These are phyloP conservation scores for Carcina quercana DNA, from an alignment of 2,888 invertebrate genomes.

Conservation along the genomic window DNA sequence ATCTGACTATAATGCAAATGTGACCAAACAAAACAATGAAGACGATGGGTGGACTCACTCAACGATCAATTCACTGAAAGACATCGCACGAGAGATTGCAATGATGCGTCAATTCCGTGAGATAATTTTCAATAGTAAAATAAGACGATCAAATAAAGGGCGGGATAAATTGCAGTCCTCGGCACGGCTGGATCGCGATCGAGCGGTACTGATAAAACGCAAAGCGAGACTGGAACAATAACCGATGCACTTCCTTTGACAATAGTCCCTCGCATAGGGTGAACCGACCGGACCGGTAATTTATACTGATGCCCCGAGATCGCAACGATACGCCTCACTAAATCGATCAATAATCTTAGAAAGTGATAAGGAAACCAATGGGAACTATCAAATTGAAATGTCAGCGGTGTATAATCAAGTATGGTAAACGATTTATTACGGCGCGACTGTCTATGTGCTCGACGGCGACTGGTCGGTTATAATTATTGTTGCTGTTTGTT, in stretches of 20 bases:
- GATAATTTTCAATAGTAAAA: slow-evolving; percentile 56
- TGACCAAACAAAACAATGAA: too few species aligned
- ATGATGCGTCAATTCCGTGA: slow-evolving; percentile 32
- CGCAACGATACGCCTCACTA: slow-evolving; percentile 50
- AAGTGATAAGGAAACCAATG: slow-evolving; percentile 48
- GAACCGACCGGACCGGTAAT: slow-evolving; percentile 37
- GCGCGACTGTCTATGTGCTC: slow-evolving; percentile 1
- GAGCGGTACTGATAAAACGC: slow-evolving; percentile 47
- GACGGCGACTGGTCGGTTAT: slow-evolving; percentile 6
- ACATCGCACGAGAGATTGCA: slow-evolving; percentile 11
- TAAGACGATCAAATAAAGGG: slow-evolving; percentile 48
- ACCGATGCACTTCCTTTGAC: slow-evolving; percentile 69
- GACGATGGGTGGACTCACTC: slow-evolving; percentile 1
- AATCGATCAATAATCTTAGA: slow-evolving; percentile 63
- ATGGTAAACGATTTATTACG: slow-evolving; percentile 25
- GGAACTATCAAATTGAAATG: slow-evolving; percentile 60
- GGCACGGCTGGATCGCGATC: slow-evolving; percentile 39
- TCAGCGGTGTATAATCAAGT: slow-evolving; percentile 49
- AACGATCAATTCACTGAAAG: slow-evolving; percentile 10
- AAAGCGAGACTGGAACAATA: slow-evolving; percentile 62
- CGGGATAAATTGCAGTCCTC: slow-evolving; percentile 53
- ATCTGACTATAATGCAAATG: too few species aligned
- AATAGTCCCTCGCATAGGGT: slow-evolving; percentile 44
- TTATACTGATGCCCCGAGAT: slow-evolving; percentile 51
- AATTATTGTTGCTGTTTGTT: slow-evolving; percentile 8